A percentile compares a stretch with the other conserved stretches of the same genome.
Evolutionary conservation across 2,888 invertebrate genomes (phyloP).

Genomic region (Pyrgus malvae): DNA sequence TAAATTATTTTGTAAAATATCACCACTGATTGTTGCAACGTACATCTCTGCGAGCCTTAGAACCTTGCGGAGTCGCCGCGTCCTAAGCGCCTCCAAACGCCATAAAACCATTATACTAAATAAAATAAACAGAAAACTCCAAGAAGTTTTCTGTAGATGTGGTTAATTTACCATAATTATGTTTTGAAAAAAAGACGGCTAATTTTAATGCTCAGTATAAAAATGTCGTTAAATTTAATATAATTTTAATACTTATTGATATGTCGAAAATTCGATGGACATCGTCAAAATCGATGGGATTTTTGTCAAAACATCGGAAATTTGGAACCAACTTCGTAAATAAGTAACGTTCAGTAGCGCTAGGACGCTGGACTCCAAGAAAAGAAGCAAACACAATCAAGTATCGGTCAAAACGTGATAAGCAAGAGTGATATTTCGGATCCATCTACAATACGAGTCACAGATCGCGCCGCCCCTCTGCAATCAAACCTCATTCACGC

Average conservation of each 20-base stretch:
- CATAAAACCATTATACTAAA: neutral
- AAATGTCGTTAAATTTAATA: constrained; percentile 12
- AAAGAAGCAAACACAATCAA: constrained; percentile 1
- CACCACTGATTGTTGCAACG: constrained; percentile 63
- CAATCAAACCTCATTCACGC: no score
- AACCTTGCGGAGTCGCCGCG: neutral
- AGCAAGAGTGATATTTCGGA: constrained; percentile 7
- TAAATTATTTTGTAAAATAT: constrained; percentile 77
- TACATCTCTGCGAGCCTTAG: constrained; percentile 46
- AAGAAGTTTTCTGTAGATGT: no score
- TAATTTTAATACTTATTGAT: no score
- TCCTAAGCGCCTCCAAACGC: neutral
- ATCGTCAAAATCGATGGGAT: neutral
- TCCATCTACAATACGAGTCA: neutral
- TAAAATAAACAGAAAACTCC: no score
- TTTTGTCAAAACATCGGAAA: neutral
- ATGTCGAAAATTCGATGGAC: constrained; percentile 23
- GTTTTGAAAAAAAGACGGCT: no score
- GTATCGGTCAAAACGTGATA: constrained; percentile 6
- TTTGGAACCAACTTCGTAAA: neutral
- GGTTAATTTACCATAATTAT: neutral
- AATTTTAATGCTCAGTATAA: no score
- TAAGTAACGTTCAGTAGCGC: neutral
- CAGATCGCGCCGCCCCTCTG: neutral
- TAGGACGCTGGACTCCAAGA: neutral